phyloP scores from a whole-genome alignment of 1,140 invertebrate genomes.

The Anastrepha ludens region DNA sequence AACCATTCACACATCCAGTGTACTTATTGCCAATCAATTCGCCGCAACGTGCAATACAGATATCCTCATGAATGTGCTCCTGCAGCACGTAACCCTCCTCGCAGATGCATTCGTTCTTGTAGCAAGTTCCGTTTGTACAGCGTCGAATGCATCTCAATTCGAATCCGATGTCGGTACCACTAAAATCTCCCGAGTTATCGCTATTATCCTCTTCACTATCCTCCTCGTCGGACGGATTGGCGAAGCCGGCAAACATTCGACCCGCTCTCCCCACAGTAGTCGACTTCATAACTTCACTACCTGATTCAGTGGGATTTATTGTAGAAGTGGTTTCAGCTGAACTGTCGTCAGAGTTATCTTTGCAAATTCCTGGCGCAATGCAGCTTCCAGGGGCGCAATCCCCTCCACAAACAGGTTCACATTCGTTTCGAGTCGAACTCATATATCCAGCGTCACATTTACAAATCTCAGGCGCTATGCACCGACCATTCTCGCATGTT shows the following conservation, averaged over 20 bases:
- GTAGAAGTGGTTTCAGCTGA: neutral
- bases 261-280: neutral
- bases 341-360: constrained; percentile 74
- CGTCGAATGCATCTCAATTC: neutral
- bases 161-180: neutral
- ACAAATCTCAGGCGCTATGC: constrained; percentile 33
- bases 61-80: neutral
- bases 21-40: too few species aligned
- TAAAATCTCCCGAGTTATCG: neutral
- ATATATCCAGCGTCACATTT: constrained; percentile 60
- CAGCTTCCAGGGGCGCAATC: constrained; percentile 28
- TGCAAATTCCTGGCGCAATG: constrained; percentile 75
- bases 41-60: neutral
- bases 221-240: neutral
- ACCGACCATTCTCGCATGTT: constrained; percentile 69
- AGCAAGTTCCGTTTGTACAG: neutral
- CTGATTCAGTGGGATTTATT: neutral
- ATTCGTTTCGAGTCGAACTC: neutral
- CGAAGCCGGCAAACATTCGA: neutral
- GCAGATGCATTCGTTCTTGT: neutral
- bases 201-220: neutral
- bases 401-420: constrained; percentile 49
- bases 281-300: neutral
- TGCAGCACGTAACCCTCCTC: neutral
- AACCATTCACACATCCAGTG: constrained; percentile 64